These are phyloP conservation scores for Cygnus atratus DNA, from an alignment of 2,113 vertebrate species.

Conservation along the genomic window DNA sequence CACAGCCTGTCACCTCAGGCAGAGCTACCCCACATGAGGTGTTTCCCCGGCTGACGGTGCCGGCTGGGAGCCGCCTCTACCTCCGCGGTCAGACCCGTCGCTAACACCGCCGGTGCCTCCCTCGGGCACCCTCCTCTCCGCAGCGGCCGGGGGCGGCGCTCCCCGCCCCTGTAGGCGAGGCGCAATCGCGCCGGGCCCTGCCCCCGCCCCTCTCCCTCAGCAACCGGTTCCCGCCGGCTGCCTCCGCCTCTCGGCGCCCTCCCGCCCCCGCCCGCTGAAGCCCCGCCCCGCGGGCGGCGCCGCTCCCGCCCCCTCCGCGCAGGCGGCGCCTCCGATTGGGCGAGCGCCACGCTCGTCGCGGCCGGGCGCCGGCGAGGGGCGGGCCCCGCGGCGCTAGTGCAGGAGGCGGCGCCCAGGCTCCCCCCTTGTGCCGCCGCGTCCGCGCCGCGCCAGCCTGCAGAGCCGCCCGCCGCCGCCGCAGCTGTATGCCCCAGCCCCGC, in stretches of 20 bases:
- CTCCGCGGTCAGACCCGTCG: no score
- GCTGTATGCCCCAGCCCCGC: conserved; percentile 41
- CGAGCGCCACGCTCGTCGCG: background rate
- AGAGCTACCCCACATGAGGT: no score
- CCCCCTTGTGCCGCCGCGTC: background rate
- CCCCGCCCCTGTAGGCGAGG: background rate
- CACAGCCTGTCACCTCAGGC: no score
- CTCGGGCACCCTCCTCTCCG: no score
- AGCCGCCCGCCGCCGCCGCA: background rate
- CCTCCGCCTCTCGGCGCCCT: conserved; percentile 4
- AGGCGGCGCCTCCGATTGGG: conserved; percentile 29
- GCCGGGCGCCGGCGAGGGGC: background rate
- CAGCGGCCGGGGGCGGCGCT: no score
- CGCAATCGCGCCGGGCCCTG: background rate
- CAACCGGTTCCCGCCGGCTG: conserved; percentile 73
- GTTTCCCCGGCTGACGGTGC: no score
- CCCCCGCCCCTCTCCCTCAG: conserved; percentile 4
- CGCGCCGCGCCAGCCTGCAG: background rate
- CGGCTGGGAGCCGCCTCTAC: no score
- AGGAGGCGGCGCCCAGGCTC: background rate
- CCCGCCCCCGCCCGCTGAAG: background rate
- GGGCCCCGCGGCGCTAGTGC: background rate
- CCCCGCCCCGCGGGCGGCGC: background rate
- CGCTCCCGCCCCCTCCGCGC: background rate
- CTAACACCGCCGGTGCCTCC: no score